Conservation (phyloP, 2,797 vertebrate species). For the Melanitta fusca region DNA sequence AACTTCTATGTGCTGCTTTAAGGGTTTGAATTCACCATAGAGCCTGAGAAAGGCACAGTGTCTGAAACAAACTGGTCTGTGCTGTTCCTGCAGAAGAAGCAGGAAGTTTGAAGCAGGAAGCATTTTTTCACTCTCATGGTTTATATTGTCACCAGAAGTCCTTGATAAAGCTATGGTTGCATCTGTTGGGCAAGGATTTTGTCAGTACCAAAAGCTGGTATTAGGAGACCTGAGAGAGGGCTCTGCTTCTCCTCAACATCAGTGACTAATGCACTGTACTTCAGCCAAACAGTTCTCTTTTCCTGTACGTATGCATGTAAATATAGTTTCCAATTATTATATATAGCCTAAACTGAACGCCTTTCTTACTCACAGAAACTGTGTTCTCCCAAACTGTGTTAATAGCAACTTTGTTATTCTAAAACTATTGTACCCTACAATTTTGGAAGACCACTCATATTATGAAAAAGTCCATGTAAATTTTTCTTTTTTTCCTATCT, state of each 20-base stretch:
- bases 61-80: conserved; percentile 28
- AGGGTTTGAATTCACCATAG: conserved; percentile 39
- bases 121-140: conserved; percentile 28
- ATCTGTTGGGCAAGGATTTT: conserved; percentile 43
- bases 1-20: not conserved
- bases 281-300: not conserved
- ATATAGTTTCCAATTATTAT: not conserved
- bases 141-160: conserved; percentile 38
- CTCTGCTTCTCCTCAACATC: not conserved
- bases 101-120: conserved; percentile 70
- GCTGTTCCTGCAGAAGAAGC: conserved; percentile 42
- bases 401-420: not conserved
- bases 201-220: conserved; percentile 4
- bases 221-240: not conserved
- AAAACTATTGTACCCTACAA: not conserved
- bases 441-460: not conserved
- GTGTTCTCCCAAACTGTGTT: not conserved
- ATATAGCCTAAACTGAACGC: not conserved
- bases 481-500: not conserved
- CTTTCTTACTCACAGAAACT: not conserved
- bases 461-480: not conserved
- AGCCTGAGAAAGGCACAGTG: not conserved
- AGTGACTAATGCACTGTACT: not conserved
- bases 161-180: conserved; percentile 34
- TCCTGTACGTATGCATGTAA: not conserved